Evolutionary conservation across 2,797 vertebrate genomes (phyloP), one percentile per base, ranked within the genome.

Genomic region (Malacoctenus gilli): DNA sequence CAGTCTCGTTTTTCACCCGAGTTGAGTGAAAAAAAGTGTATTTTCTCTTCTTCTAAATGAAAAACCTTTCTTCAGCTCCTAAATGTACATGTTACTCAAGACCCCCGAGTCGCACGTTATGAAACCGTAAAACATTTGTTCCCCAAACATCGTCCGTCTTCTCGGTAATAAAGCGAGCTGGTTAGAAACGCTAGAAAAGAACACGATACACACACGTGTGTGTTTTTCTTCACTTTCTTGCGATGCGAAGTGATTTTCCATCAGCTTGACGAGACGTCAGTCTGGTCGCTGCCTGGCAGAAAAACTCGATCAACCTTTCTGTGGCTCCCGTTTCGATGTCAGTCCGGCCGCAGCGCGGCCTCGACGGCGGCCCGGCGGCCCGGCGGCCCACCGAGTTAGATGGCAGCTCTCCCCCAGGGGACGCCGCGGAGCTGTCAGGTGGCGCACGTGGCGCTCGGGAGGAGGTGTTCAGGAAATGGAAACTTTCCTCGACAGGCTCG

Each of bases 401-500:
- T 71, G 61, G 68, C 3, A 43, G 61, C 53, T 51, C 22, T 36
- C 63, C 71, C 39, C 53, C n/a, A n/a, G 57, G 63, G 68, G 63
- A 67, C 32, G 48, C 4, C 1, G 14, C 28, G 50, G 41, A 60
- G 48, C 66, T 76, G 72, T 83, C 75, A 83, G 66, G 30, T 32
- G 0, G 62, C 39, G 61, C 77, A 83, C 41, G 18, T 48, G 74
- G 32, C 57, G 51, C 43, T 13, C 16, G 3, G 10, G 31, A 8
- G 15, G 42, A 57, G 78, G 21, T 14, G 37, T 63, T 41, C 38
- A 59, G 25, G 57, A 68, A 82, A 71, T 84, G 70, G 75, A 84
- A 85, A 82, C 60, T 34, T 75, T 79, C 72, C 72, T 67, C 57
- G 38, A 47, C 31, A 35, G 40, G 59, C 68, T 19, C 61, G 50